A percentile compares a stretch with the other conserved stretches of the same genome.
phyloP scores from a whole-genome alignment of 2,888 invertebrate species.

The Fabriciana adippe region DNA sequence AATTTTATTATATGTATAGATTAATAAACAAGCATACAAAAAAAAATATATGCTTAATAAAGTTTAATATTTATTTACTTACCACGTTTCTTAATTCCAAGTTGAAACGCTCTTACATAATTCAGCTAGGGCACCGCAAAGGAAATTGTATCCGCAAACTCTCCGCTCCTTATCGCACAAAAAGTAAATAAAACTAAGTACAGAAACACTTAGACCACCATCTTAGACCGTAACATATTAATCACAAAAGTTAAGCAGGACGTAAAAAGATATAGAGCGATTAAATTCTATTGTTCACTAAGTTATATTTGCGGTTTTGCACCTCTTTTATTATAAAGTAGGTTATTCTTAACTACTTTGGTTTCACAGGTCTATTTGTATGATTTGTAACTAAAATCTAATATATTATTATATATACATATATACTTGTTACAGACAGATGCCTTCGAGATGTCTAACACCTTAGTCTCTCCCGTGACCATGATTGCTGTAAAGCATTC shows the following conservation, averaged over 20 bases:
- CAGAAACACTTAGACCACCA: slow-evolving; percentile 27
- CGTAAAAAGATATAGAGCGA: slow-evolving; percentile 16
- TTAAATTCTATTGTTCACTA: slow-evolving; percentile 10
- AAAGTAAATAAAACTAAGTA: slow-evolving; percentile 27
- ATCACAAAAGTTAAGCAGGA: slow-evolving; percentile 25
- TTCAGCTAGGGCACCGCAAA: background rate
- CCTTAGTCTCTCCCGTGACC: too few relatives aligned
- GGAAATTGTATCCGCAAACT: background rate
- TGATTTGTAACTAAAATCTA: too few relatives aligned
- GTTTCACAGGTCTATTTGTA: too few relatives aligned
- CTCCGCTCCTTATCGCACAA: slow-evolving; percentile 15
- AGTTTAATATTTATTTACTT: background rate
- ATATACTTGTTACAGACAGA: too few relatives aligned
- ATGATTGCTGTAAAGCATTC: too few relatives aligned
- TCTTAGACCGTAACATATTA: slow-evolving; percentile 26
- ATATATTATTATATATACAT: too few relatives aligned
- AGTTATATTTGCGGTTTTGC: slow-evolving; percentile 3
- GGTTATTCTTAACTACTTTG: too few relatives aligned
- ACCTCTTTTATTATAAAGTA: background rate
- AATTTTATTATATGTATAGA: too few relatives aligned
- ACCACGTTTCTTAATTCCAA: background rate
- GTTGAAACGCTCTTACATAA: background rate
- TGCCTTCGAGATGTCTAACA: too few relatives aligned
- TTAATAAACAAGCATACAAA: too few relatives aligned
- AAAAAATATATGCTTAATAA: too few relatives aligned